phyloP scores from a whole-genome alignment of 2,113 vertebrate species.

The Zosterops lateralis region DNA sequence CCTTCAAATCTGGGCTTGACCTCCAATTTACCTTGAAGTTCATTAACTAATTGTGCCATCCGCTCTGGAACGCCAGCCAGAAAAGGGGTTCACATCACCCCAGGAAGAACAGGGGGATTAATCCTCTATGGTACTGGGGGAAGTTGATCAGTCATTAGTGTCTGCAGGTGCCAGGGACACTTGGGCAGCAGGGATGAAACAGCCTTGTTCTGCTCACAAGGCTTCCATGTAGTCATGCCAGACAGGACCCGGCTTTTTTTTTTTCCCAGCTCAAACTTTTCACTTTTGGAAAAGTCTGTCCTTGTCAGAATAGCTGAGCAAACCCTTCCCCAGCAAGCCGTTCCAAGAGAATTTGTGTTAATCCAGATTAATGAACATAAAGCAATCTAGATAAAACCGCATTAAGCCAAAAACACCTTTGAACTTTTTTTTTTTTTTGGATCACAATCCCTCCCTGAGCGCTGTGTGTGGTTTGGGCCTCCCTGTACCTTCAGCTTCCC shows the following conservation, averaged over 20 bases:
- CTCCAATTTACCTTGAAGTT: conserved; percentile 47
- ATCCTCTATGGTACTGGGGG: accelerated
- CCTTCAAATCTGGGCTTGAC: conserved; percentile 60
- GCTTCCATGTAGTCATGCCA: background rate
- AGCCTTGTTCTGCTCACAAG: background rate
- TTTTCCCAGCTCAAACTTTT: background rate
- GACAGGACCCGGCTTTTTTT: background rate
- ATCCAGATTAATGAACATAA: conserved; percentile 62
- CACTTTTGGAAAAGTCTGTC: background rate
- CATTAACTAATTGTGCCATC: background rate
- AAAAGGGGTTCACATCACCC: background rate
- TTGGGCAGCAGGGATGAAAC: background rate
- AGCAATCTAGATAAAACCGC: conserved; percentile 64
- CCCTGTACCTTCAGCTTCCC: background rate
- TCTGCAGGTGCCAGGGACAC: accelerated
- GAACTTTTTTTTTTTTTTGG: conserved; percentile 28
- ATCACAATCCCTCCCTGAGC: background rate
- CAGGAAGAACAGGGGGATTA: background rate
- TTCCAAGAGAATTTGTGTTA: conserved; percentile 49
- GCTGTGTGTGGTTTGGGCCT: conserved; percentile 44
- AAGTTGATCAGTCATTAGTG: background rate
- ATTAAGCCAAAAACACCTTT: conserved; percentile 52
- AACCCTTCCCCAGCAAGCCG: conserved; percentile 8
- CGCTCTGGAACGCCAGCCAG: accelerated
- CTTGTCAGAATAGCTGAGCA: background rate